Percentiles rank a stretch among this genome's conserved stretches.
These are phyloP conservation scores for Caenorhabditis remanei DNA, from an alignment of 1,140 invertebrate genomes.

Conservation along the genomic window DNA sequence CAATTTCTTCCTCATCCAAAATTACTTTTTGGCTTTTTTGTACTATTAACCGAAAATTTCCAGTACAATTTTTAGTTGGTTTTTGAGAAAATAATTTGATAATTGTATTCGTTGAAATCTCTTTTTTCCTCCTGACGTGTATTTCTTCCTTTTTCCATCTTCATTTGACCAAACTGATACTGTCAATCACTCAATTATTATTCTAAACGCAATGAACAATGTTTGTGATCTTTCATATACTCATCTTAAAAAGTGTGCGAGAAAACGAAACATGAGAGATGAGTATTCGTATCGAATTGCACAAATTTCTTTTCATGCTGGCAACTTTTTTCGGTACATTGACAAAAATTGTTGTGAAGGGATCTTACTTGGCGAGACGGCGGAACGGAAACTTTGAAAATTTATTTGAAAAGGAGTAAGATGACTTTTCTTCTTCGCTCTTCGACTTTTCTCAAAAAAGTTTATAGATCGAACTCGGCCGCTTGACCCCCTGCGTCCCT, in stretches of 20 bases:
- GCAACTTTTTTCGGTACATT: background rate
- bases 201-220: background rate
- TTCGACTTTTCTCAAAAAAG: conserved; percentile 20
- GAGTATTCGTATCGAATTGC: conserved; percentile 54
- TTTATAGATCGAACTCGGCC: conserved; percentile 9
- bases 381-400: background rate
- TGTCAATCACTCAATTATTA: background rate
- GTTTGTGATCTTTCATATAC: conserved; percentile 35
- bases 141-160: background rate
- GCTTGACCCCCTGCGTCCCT: background rate
- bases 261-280: conserved; percentile 43
- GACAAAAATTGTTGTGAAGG: background rate
- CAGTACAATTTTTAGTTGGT: conserved; percentile 19
- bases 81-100: background rate
- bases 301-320: conserved; percentile 33
- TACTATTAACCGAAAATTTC: background rate
- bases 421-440: conserved; percentile 11
- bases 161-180: background rate
- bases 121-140: conserved; percentile 25
- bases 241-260: conserved; percentile 41
- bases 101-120: conserved; percentile 42
- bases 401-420: conserved; percentile 1
- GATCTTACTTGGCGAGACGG: background rate
- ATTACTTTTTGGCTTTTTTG: background rate
- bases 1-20: background rate